A percentile compares a stretch with the other conserved stretches of the same genome.
phyloP scores from a whole-genome alignment of 2,888 invertebrate genomes.

The Chaetogeoica ovagalla region DNA sequence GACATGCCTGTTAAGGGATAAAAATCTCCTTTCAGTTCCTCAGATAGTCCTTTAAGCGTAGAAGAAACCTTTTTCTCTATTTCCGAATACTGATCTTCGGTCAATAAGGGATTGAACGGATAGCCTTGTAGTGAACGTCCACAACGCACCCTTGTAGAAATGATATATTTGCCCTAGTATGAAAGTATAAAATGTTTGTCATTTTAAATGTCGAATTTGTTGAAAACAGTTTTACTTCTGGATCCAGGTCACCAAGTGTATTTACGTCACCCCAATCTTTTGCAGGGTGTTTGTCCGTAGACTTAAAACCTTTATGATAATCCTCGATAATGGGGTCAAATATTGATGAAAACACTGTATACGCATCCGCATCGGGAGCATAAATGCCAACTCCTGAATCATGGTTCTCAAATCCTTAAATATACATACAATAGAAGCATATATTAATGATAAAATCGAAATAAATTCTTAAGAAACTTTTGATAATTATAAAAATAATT shows the following conservation, averaged over 20 bases:
- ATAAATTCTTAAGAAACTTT: not conserved
- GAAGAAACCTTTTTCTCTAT: slow-evolving; percentile 89
- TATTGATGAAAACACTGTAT: slow-evolving; percentile 86
- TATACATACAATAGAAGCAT: not conserved
- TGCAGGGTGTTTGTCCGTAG: slow-evolving; percentile 89
- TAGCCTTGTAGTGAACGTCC: slow-evolving; percentile 93
- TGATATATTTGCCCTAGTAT: slow-evolving; percentile 76
- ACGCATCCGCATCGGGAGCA: slow-evolving; percentile 95
- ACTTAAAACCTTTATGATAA: slow-evolving; percentile 94
- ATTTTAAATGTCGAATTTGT: not conserved
- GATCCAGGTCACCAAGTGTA: slow-evolving; percentile 89
- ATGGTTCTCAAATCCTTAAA: slow-evolving; percentile 84
- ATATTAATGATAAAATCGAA: not conserved
- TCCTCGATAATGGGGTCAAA: slow-evolving; percentile 98
- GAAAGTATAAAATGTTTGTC: not conserved
- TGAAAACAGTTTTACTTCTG: slow-evolving; percentile 63
- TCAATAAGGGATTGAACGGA: slow-evolving; percentile 96
- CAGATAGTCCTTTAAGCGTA: slow-evolving; percentile 79
- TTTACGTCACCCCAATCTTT: slow-evolving; percentile 93
- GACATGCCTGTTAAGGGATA: slow-evolving; percentile 94
- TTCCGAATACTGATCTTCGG: slow-evolving; percentile 95
- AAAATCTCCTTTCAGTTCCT: slow-evolving; percentile 92
- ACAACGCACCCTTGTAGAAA: slow-evolving; percentile 94
- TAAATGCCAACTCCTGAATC: slow-evolving; percentile 97
- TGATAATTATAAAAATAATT: not conserved